Conservation (phyloP, 2,113 vertebrate species). For the Heloderma charlesbogerti region DNA sequence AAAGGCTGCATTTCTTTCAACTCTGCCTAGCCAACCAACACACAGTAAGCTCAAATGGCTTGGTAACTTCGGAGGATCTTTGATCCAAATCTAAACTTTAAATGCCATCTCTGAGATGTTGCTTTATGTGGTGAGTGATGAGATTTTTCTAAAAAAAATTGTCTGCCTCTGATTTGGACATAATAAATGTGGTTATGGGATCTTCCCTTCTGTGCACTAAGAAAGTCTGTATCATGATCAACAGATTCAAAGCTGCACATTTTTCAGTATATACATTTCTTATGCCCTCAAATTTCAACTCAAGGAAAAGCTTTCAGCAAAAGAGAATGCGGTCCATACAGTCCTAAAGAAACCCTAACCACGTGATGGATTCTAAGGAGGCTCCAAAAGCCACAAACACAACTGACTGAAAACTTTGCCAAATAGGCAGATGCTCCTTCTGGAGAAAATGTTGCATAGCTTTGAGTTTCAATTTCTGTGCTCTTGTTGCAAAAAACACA, state of each 20-base stretch:
- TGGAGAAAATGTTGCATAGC: conserved; percentile 65
- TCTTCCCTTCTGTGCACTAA: not conserved
- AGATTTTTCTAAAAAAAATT: too few relatives aligned
- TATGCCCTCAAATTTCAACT: conserved; percentile 48
- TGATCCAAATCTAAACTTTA: not conserved
- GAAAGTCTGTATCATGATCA: not conserved
- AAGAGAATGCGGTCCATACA: conserved; percentile 58
- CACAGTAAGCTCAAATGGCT: too few relatives aligned
- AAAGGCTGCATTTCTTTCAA: not conserved
- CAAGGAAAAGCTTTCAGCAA: conserved; percentile 63
- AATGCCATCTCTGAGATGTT: too few relatives aligned
- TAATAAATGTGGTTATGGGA: not conserved
- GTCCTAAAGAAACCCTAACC: conserved; percentile 67
- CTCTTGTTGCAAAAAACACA: conserved; percentile 25
- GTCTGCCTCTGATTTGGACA: not conserved
- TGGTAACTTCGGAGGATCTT: not conserved
- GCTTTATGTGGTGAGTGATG: rapidly evolving
- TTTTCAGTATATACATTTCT: not conserved
- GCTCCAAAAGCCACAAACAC: conserved; percentile 75
- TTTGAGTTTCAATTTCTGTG: not conserved
- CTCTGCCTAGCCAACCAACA: not conserved
- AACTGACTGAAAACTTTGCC: conserved; percentile 47
- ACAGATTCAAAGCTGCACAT: not conserved
- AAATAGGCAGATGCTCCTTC: conserved; percentile 68
- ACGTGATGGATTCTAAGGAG: conserved; percentile 59